Evolutionary conservation across 2,888 invertebrate species (phyloP).

Genomic region (Norana najaformis): DNA sequence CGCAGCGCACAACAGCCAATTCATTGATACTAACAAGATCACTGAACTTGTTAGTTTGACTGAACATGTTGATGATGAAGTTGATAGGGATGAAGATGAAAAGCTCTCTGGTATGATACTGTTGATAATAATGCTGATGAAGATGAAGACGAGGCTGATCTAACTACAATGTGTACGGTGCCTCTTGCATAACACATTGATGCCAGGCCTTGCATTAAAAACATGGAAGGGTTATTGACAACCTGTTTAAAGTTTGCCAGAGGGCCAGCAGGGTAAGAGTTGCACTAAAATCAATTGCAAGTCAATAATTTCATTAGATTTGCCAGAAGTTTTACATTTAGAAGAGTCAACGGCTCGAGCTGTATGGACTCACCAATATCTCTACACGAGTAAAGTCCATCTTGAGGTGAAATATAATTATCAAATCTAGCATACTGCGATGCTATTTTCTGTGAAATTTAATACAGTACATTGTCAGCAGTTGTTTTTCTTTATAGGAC

Average conservation of each 20-base stretch:
- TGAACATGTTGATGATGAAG: too few species aligned
- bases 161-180: too few species aligned
- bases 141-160: neutral
- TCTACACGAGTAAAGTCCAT: too few species aligned
- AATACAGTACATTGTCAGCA: neutral
- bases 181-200: too few species aligned
- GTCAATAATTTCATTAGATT: too few species aligned
- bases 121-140: neutral
- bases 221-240: too few species aligned
- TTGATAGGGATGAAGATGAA: neutral
- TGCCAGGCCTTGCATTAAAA: neutral
- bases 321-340: neutral
- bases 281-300: neutral
- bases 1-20: neutral
- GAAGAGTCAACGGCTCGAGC: neutral
- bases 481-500: constrained; percentile 35
- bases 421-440: neutral
- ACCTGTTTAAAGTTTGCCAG: too few species aligned
- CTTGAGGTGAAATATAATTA: neutral
- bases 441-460: neutral
- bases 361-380: too few species aligned
- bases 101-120: too few species aligned
- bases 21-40: neutral
- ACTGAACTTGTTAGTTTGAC: neutral
- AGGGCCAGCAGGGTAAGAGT: neutral